phyloP scores from a whole-genome alignment of 2,113 vertebrate species.

The Zapornia atra region DNA sequence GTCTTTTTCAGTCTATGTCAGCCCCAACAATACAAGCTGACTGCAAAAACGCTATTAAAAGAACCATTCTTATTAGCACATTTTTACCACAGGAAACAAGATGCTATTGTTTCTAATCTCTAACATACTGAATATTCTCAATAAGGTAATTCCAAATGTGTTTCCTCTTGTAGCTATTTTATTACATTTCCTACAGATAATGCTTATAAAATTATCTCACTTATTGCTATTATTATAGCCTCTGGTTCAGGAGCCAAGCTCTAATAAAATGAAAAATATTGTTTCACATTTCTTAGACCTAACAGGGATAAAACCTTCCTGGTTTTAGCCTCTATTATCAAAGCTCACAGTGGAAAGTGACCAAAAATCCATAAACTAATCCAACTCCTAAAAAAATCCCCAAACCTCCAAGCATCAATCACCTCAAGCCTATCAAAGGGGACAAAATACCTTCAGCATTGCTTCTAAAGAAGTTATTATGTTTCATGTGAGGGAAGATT shows the following conservation, averaged over 20 bases:
- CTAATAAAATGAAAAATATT: conserved; percentile 39
- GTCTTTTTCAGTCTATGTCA: not conserved
- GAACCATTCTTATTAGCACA: conserved; percentile 20
- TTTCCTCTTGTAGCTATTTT: conserved; percentile 55
- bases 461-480: not conserved
- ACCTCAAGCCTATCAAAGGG: not conserved
- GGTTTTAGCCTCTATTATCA: not conserved
- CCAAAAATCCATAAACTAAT: conserved; percentile 23
- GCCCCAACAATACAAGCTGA: not conserved
- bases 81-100: conserved; percentile 48
- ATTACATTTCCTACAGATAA: conserved; percentile 65
- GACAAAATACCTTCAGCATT: not conserved
- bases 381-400: not conserved
- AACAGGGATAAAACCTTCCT: not conserved
- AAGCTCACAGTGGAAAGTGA: not conserved
- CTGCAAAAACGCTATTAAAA: conserved; percentile 18
- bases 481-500: not conserved
- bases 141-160: conserved; percentile 36
- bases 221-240: conserved; percentile 25
- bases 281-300: not conserved
- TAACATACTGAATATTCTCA: conserved; percentile 30
- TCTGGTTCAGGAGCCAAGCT: conserved; percentile 36
- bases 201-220: conserved; percentile 52
- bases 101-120: conserved; percentile 57
- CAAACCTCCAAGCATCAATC: not conserved